A percentile compares a stretch with the other conserved stretches of the same genome.
phyloP scores from a whole-genome alignment of 2,797 vertebrate genomes.

The Hemibagrus guttatus region DNA sequence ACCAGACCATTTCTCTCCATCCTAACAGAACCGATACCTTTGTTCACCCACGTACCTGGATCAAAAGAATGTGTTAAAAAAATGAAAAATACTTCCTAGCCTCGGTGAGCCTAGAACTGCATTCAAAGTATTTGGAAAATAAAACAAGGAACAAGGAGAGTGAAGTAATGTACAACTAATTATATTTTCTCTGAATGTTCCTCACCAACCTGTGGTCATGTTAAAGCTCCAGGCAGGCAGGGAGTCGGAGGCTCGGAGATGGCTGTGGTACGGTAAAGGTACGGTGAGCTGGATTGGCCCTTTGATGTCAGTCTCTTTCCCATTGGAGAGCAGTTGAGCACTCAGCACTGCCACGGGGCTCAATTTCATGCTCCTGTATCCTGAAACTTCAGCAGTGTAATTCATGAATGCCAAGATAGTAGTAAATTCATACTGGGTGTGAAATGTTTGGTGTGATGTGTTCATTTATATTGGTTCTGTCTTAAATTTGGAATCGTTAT shows the following conservation, averaged over 20 bases:
- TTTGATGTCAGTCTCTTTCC: slow-evolving; percentile 80
- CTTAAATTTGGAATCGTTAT: background rate
- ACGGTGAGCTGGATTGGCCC: slow-evolving; percentile 88
- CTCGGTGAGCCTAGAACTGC: background rate
- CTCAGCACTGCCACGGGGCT: slow-evolving; percentile 83
- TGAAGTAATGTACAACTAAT: background rate
- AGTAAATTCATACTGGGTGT: background rate
- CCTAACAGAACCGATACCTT: slow-evolving; percentile 83
- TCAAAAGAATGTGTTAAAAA: background rate
- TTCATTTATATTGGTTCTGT: background rate
- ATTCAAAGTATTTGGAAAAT: background rate
- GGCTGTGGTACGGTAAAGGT: slow-evolving; percentile 75
- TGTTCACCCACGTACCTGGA: slow-evolving; percentile 88
- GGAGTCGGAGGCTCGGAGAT: slow-evolving; percentile 75
- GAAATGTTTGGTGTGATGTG: background rate
- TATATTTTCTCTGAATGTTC: slow-evolving; percentile 5
- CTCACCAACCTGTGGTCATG: slow-evolving; percentile 79
- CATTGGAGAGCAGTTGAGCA: slow-evolving; percentile 77
- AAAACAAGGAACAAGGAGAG: background rate
- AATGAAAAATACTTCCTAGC: background rate
- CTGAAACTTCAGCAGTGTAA: slow-evolving; percentile 63
- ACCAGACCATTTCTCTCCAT: slow-evolving; percentile 73
- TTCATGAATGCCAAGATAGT: background rate
- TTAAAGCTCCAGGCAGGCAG: slow-evolving; percentile 91
- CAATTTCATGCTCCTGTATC: slow-evolving; percentile 80